These are phyloP conservation scores for Illadopsis cleaveri DNA, from an alignment of 2,113 vertebrate genomes.

Conservation along the genomic window DNA sequence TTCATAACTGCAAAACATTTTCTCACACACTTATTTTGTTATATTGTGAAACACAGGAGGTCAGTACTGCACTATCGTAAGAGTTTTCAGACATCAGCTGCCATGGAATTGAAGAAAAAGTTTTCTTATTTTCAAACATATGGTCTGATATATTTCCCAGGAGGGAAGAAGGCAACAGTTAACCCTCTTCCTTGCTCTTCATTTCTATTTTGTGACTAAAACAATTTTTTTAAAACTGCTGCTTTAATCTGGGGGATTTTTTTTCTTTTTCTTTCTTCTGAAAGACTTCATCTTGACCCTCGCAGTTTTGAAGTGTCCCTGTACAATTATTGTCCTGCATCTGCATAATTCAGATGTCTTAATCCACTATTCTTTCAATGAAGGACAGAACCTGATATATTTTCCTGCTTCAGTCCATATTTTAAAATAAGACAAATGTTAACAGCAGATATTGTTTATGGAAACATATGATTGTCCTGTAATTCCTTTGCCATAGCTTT, in stretches of 20 bases:
- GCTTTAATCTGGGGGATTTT: neutral
- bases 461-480: neutral
- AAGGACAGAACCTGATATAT: neutral
- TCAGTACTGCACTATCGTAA: conserved; percentile 48
- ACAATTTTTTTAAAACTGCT: neutral
- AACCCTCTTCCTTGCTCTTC: neutral
- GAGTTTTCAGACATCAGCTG: conserved; percentile 12
- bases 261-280: neutral
- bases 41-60: conserved; percentile 58
- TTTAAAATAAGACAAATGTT: neutral
- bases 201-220: conserved; percentile 11
- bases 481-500: neutral
- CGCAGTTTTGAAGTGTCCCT: neutral
- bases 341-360: neutral
- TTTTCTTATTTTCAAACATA: conserved; percentile 51
- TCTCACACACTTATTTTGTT: conserved; percentile 2
- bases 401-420: neutral
- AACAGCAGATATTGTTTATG: neutral
- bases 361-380: neutral
- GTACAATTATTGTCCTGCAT: neutral
- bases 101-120: neutral
- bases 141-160: conserved; percentile 21
- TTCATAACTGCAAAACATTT: conserved; percentile 9
- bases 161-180: conserved; percentile 25
- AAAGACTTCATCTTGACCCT: neutral